Evolutionary conservation across 2,888 invertebrate species (phyloP).

Genomic region (Stegophylla sp.): DNA sequence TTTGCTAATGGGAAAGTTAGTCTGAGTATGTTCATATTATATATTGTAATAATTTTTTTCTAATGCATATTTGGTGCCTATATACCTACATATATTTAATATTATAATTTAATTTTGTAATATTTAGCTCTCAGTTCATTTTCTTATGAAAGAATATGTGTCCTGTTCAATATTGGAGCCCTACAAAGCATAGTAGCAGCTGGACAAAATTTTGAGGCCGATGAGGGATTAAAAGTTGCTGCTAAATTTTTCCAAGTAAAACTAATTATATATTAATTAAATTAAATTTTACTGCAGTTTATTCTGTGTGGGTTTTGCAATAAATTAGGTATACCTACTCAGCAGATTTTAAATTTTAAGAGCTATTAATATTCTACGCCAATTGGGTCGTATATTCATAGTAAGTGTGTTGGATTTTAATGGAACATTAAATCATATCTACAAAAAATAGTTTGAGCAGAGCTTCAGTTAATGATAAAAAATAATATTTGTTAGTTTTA

Average conservation of each 20-base stretch:
- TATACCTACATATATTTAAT: background rate
- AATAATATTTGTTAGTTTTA: too few relatives aligned
- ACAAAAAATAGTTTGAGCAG: too few relatives aligned
- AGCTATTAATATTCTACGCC: too few relatives aligned
- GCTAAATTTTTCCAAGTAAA: slow-evolving; percentile 87
- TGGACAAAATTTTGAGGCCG: slow-evolving; percentile 82
- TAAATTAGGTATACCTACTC: too few relatives aligned
- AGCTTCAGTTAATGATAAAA: too few relatives aligned
- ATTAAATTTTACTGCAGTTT: too few relatives aligned
- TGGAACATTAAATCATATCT: too few relatives aligned
- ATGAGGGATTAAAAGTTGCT: slow-evolving; percentile 91
- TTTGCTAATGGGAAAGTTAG: slow-evolving; percentile 81
- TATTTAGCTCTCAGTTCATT: slow-evolving; percentile 82
- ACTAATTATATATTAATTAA: background rate
- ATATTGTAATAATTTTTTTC: too few relatives aligned
- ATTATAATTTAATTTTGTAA: background rate
- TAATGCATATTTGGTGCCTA: background rate
- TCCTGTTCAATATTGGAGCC: slow-evolving; percentile 95
- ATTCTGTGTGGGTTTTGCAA: too few relatives aligned
- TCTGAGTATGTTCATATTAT: slow-evolving; percentile 74
- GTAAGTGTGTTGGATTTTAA: too few relatives aligned
- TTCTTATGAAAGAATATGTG: slow-evolving; percentile 90
- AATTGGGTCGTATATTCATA: too few relatives aligned
- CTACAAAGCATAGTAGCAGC: slow-evolving; percentile 88
- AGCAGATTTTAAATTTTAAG: too few relatives aligned